Base-by-base conservation (phyloP, 30 jellyfish, hydroid and myxozoan genomes). In the Clytia hemisphaerica region DNA sequence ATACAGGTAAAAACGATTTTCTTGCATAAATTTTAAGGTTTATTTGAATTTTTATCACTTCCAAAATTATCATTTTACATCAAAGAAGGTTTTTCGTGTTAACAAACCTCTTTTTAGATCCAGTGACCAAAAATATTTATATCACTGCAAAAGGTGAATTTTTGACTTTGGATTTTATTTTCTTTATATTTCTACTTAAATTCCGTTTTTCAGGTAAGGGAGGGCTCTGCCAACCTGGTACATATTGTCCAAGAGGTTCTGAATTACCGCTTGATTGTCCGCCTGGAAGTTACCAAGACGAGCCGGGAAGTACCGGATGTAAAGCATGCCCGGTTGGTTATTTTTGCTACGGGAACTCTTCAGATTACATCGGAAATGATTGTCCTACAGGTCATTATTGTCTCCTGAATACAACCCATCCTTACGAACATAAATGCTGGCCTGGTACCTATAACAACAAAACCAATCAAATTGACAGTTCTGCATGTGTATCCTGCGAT, bases 211-310 rank as follows among this genome's bases (percentile, higher is more conserved):
- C 48, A 91, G 95, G 95, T 32, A 61, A 37, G 25, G 99, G 99
- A 36, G 99, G 99, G 0, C 53, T 91, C 15, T 91, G 99, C 49
- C 99, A 95, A 3, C 84, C 88, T 22, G 99, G 99, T 10, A 73
- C 76, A 32, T 91, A 73, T 58, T 91, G 99, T 55, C 94, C 86
- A 18, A 33, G 51, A 25, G 99, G 99, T 37, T 61, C 95, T 19
- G 76, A 55, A 15, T 18, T 35, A n/a, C 99, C 99, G n/a, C 21
- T 55, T n/a, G 77, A 75, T 16, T 91, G 99, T 67, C 94, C 94
- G 19, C 90, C 95, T 59, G 99, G 99, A 3, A 76, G 90, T 76
- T 91, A 82, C 71, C 99, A 91, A 72, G 88, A 91, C 70, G 92
- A 91, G 33, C 4, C 77, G 0, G 99, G 99, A 26, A 93, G 83